These are phyloP conservation scores for Antheraea mylitta DNA, from an alignment of 1,140 invertebrate species.

Conservation along the genomic window DNA sequence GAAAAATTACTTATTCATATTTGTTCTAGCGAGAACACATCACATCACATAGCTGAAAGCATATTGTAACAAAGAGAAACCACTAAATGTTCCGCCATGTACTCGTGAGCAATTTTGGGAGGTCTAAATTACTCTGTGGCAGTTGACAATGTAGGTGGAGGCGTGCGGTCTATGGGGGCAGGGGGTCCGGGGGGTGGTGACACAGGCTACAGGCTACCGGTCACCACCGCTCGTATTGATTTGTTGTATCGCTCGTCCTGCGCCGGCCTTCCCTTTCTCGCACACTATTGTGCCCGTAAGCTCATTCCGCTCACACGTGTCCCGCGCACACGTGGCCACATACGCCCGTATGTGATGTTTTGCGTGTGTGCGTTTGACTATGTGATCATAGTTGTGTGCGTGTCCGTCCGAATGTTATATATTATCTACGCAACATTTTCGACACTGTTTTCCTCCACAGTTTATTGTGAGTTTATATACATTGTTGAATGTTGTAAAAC, in stretches of 20 bases:
- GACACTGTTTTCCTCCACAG: conserved; percentile 49
- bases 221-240: conserved; percentile 78
- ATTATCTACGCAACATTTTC: conserved; percentile 69
- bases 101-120: conserved; percentile 32
- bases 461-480: conserved; percentile 2
- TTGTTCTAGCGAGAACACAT: conserved; percentile 6
- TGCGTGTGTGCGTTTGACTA: conserved; percentile 40
- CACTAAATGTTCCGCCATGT: conserved; percentile 21
- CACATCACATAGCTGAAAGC: conserved; percentile 14
- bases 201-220: conserved; percentile 77
- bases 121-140: conserved; percentile 58
- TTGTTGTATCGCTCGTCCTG: conserved; percentile 78
- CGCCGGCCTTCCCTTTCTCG: conserved; percentile 63
- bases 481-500: background rate
- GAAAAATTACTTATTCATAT: background rate
- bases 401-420: conserved; percentile 69
- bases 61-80: conserved; percentile 27
- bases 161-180: conserved; percentile 58
- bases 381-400: conserved; percentile 49
- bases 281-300: conserved; percentile 27
- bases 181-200: conserved; percentile 43
- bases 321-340: conserved; percentile 61
- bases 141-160: conserved; percentile 75
- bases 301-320: conserved; percentile 43
- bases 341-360: conserved; percentile 50